Base-by-base conservation (phyloP, 2,797 vertebrate genomes). In the Odontamblyopus lacepedii region DNA sequence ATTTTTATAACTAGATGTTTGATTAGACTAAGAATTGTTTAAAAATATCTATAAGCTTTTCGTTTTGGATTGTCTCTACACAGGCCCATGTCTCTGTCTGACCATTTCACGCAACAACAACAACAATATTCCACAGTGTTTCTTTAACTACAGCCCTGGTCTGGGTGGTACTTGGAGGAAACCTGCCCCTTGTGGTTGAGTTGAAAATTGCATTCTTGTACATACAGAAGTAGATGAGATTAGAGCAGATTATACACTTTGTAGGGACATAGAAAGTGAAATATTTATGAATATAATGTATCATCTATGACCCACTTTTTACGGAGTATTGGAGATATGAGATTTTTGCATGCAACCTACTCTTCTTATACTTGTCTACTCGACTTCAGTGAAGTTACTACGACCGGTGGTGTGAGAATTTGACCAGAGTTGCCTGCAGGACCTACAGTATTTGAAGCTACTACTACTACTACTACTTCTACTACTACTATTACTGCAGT, bases 361-460 rank as follows among this genome's bases (percentile, higher is more conserved):
- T 73, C 69, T 51, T 79, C 27, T 82, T 77, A 78, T 30, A 29
- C 77, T 76, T 75, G 19, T 80, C 83, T 85, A 71, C 77, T 80
- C 77, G 90, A 93, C 90, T 91, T 91, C 90, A 92, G 27, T 92
- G 89, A 92, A 92, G 89, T 92, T 86, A 88, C 85, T 78, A 62
- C 72, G 75, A n/a, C 57, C 69, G 70, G 72, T 68, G 18, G 19
- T 78, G 41, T 75, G 16, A 75, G 72, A 71, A 79, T 83, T 87
- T 86, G 85, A 88, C 85, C 88, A 88, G 85, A 90, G 85, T 82
- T 90, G 87, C 85, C 89, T 86, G 85, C 75, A 75, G 59, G 71
- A 85, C 68, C 63, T 69, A 76, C 61, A 63, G 61, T 61, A 63
- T 65, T 74, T 80, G 80, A 85, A 75, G 75, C 83, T 86, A 78